A percentile compares a stretch with the other conserved stretches of the same genome.
Conservation (phyloP, 2,113 vertebrate species). For the Festucalex cinctus region DNA sequence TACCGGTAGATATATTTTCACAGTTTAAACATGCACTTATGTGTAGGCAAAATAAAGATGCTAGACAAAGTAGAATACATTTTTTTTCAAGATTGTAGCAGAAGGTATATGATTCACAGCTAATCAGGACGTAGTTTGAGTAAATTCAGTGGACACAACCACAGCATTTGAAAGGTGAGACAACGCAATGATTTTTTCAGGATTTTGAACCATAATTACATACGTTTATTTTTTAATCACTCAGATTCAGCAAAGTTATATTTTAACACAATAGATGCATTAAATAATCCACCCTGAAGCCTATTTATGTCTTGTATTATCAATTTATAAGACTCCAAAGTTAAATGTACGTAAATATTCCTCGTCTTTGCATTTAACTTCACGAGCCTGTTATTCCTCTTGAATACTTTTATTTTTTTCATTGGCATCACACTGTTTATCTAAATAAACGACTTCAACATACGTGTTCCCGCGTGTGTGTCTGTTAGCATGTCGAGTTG, state of each 20-base stretch:
- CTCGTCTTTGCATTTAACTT: not conserved
- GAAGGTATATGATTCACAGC: not conserved
- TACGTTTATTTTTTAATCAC: not conserved
- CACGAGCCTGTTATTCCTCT: not conserved
- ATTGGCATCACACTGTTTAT: not conserved
- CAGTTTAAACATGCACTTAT: not conserved
- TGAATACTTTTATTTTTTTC: not conserved
- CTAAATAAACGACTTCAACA: slow-evolving; percentile 3
- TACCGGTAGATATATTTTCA: not conserved
- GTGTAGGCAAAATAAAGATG: not conserved
- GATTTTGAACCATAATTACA: not conserved
- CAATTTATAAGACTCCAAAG: too few species aligned
- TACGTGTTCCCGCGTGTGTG: slow-evolving; percentile 48
- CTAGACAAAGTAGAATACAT: not conserved
- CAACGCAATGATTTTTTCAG: not conserved
- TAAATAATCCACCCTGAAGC: too few species aligned
- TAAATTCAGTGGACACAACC: not conserved
- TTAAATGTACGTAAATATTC: too few species aligned
- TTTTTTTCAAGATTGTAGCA: not conserved
- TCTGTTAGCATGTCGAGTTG: slow-evolving; percentile 72
- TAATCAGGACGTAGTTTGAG: not conserved
- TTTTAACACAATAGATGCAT: too few species aligned
- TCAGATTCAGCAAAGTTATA: not conserved
- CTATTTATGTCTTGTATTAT: too few species aligned
- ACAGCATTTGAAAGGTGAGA: not conserved